These are phyloP conservation scores for Corythornis vintsioides DNA, from an alignment of 2,113 vertebrate species.

Conservation along the genomic window DNA sequence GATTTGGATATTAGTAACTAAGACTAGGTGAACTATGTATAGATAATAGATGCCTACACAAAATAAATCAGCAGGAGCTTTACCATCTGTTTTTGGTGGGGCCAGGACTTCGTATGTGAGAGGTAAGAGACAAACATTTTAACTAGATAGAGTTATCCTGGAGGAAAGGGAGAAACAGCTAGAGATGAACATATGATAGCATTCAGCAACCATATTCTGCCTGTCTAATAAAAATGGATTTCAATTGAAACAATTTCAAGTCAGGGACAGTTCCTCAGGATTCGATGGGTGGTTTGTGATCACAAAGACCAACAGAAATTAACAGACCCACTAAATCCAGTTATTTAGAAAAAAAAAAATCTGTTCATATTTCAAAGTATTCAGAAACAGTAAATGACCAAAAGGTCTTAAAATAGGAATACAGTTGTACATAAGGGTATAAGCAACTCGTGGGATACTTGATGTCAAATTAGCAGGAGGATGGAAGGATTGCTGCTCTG, in stretches of 20 bases:
- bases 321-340: background rate
- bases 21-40: background rate
- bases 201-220: background rate
- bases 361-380: background rate
- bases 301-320: background rate
- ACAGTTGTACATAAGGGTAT: background rate
- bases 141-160: background rate
- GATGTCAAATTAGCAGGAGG: background rate
- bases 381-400: background rate
- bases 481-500: background rate
- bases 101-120: background rate
- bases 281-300: background rate
- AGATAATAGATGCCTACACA: background rate
- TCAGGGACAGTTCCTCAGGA: background rate
- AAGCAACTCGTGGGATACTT: background rate
- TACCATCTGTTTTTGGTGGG: background rate
- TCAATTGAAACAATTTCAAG: background rate
- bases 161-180: background rate
- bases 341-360: background rate
- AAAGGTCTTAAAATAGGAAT: background rate
- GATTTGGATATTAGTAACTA: background rate
- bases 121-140: background rate
- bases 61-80: background rate
- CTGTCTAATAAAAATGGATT: background rate
- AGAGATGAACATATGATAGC: background rate